Evolutionary conservation across 2,888 invertebrate species (phyloP), one percentile per base, ranked within the genome.

Genomic region (Mimachlamys varia): DNA sequence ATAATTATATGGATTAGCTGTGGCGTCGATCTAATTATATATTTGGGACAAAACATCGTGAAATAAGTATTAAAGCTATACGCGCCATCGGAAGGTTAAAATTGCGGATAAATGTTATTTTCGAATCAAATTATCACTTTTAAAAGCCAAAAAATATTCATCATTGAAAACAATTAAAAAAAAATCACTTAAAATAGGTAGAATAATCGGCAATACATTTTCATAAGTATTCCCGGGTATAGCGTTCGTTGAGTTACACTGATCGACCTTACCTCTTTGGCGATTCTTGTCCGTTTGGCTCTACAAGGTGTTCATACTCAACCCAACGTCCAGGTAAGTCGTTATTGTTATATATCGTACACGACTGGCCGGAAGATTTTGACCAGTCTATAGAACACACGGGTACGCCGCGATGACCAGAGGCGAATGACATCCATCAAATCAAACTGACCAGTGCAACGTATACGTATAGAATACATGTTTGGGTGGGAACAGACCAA

Each of bases 381-480:
- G 76, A 76, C 33, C 33, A 76, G 58, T 22, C 44, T 44, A 19
- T 58, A 7, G n/a, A n/a, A 58, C 58, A 58, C 58, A 12, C 76
- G 27, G 76, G 76, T 76, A 76, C 12, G 62, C 22, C 22, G 22
- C 22, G 27, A 33, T 76, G 76, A 76, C 76, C 76, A 33, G 27
- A 22, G 76, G 76, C 76, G 22, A 27, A 27, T 27, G 33, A 76
- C 76, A 76, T 76, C 76, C 76, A 76, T 76, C 76, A 76, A 76
- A 33, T 22, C 76, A 17, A 76, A 33, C 76, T 76, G 76, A 76
- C 76, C 76, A 33, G 19, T 2, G 2, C 33, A 58, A 22, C 22
- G 58, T 58, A 58, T n/a, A 58, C n/a, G n/a, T 19, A 22, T 58
- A 22, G 58, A 44, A 3, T 44, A 44, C 7, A 10, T 19, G 19